phyloP scores from a whole-genome alignment of 2,888 invertebrate genomes.

The Xestia xanthographa region DNA sequence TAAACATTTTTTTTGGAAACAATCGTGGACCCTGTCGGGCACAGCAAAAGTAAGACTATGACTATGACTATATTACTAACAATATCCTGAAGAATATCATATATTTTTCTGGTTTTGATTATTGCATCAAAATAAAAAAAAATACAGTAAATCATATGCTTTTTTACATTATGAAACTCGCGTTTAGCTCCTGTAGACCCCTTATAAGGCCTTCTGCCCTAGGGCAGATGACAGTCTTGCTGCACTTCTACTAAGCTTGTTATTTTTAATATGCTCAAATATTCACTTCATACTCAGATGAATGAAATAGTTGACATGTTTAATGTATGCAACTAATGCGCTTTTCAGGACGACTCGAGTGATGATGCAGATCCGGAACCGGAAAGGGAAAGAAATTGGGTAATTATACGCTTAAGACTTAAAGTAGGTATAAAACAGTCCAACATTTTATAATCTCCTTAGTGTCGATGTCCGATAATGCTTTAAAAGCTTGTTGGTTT shows the following conservation, averaged over 20 bases:
- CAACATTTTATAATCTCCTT: background rate
- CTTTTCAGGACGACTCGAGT: constrained; percentile 84
- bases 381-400: constrained; percentile 84
- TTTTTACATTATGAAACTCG: too few relatives aligned
- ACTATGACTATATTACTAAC: too few relatives aligned
- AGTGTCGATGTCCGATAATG: background rate
- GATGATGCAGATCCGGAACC: constrained; percentile 83
- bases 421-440: background rate
- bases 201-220: too few relatives aligned
- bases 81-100: too few relatives aligned
- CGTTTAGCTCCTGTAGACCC: too few relatives aligned
- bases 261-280: constrained; percentile 12
- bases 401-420: constrained; percentile 67
- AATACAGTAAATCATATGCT: too few relatives aligned
- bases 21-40: too few relatives aligned
- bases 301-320: constrained; percentile 1
- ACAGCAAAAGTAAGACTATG: too few relatives aligned
- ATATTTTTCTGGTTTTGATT: too few relatives aligned
- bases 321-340: constrained; percentile 23
- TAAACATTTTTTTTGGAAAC: too few relatives aligned
- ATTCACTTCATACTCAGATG: constrained; percentile 1
- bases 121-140: too few relatives aligned
- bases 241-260: background rate
- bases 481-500: background rate
- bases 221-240: background rate